Evolutionary conservation across 2,888 invertebrate species (phyloP), one percentile per base, ranked within the genome.

Genomic region (Andricus curvator): DNA sequence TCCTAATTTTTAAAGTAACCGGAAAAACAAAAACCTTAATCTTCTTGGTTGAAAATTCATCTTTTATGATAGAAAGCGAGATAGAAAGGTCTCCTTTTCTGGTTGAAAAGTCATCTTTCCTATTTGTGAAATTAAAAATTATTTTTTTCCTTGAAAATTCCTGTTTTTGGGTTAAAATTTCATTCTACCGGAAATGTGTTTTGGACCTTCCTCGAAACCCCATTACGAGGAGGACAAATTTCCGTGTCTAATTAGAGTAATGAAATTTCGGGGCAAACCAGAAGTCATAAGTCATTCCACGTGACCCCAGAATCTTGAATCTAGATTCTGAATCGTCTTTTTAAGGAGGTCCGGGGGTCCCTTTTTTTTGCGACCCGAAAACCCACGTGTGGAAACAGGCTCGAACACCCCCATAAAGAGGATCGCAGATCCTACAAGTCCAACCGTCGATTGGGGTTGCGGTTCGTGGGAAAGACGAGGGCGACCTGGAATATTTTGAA

Each of bases 401-500:
- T 82, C 81, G 81, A 85, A 82, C 90, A 88, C 90, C 89, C 89
- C 87, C 89, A 78, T 87, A 82, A 82, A 66, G 85, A 81, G 84
- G 82, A 84, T 78, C 77, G 82, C 86, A 84, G 86, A 84, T 88
- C 86, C 85, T 20, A 44, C 44, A 15, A 70, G 83, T 83, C 82
- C 83, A 90, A 89, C 89, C 88, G 86, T 87, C 84, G 81, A 80
- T 83, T 78, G 81, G 86, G 87, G 88, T 87, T 82, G 85, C 79
- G 85, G 86, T 89, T 74, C 90, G 90, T 90, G 90, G 90, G 90
- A 90, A 90, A 90, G 88, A 86, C 82, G 84, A 65, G 51, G 41
- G 66, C 74, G 83, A 81, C 84, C 81, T 83, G 77, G 79, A 85
- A 87, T 86, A 83, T 86, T 83, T 88, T 88, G 86, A 77, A 80